These are phyloP conservation scores for Lagopus muta DNA, from an alignment of 2,113 vertebrate species.

Conservation along the genomic window DNA sequence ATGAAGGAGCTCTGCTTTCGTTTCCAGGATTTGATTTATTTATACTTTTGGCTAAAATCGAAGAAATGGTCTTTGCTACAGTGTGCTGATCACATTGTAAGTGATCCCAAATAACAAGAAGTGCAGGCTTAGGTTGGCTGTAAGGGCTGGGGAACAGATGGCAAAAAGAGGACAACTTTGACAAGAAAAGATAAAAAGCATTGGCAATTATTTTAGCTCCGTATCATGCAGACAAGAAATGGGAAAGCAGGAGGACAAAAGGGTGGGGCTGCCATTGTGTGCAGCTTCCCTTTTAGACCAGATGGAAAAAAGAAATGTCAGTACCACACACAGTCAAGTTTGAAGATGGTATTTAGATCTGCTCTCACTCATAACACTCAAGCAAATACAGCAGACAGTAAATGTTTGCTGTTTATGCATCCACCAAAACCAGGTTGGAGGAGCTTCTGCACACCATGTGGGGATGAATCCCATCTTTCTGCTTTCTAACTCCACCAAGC, in stretches of 20 bases:
- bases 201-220: neutral
- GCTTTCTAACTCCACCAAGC: neutral
- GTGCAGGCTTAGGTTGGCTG: neutral
- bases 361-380: neutral
- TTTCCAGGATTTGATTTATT: neutral
- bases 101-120: neutral
- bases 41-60: neutral
- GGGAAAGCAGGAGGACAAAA: constrained; percentile 36
- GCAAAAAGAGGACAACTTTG: neutral
- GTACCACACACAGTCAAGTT: neutral
- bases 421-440: neutral
- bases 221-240: neutral
- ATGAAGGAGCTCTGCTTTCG: neutral
- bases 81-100: neutral
- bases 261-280: constrained; percentile 27
- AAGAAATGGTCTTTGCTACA: neutral
- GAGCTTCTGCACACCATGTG: neutral
- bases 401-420: neutral
- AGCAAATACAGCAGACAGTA: neutral
- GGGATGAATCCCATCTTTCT: neutral
- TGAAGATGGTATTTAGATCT: neutral
- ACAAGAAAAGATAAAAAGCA: neutral
- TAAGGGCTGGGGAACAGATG: constrained; percentile 1
- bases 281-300: constrained; percentile 20
- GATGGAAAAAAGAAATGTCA: neutral